Base-by-base conservation (phyloP, 2,797 vertebrate species). In the Erethizon dorsatum region DNA sequence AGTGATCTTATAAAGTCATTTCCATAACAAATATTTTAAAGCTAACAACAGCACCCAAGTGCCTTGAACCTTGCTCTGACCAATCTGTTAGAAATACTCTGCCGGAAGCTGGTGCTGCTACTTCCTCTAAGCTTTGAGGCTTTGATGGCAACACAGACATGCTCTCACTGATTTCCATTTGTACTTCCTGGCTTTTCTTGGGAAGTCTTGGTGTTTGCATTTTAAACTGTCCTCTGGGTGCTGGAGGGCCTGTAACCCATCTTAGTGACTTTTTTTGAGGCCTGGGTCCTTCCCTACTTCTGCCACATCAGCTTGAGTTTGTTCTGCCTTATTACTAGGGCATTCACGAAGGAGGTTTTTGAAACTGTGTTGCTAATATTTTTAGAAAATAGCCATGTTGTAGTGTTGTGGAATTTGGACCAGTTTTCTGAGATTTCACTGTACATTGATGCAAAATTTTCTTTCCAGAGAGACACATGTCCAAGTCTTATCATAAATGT, bases 241-340 rank as follows among this genome's bases (percentile, higher is more conserved):
- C 83, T 45, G 1, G 73, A 78, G 6, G 59, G 37, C 33, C 11
- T 83, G 10, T 26, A 2, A 12, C 41, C 28, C 2, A 18, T 15
- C 12, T n/a, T 45, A 26, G 28, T 10, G 63, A 45, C 41, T 26
- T n/a, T 45, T 89, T 84, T 26, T 33, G 45, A 47, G 13, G 41
- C 73, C 65, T 80, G 10, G 56, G 17, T 52, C 31, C 41, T 15
- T 11, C 12, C 63, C 10, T 18, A 6, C 45, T 20, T 52, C 22
- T 3, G 0, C n/a, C 0, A 11, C 3, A 10, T 31, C 15, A 17
- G 37, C 61, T 22, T 54, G 24, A 47, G 61, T 10, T 22, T 11
- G 5, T 57, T 75, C 71, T 8, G 4, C n/a, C 28, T n/a, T n/a
- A 15, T 54, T 6, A 22, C 17, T 0, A 3, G 63, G 17, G 4